Conservation (phyloP, 2,797 vertebrate species). For the Euthynnus affinis region DNA sequence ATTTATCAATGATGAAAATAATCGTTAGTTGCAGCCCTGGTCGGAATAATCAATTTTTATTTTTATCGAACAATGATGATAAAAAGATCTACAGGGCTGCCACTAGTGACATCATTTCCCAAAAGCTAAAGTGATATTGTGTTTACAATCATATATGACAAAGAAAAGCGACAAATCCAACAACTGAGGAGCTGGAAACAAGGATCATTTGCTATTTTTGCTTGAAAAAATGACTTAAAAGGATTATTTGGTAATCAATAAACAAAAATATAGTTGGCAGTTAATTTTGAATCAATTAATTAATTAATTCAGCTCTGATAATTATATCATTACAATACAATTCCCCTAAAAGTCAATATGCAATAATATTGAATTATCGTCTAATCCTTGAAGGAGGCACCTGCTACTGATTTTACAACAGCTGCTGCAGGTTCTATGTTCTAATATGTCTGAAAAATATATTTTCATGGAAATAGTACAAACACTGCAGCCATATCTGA, state of each 20-base stretch:
- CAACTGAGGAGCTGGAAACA: neutral
- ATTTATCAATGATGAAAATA: no score
- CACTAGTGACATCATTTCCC: no score
- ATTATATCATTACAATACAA: neutral
- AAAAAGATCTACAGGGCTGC: no score
- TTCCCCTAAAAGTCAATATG: constrained; percentile 7
- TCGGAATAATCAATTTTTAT: neutral
- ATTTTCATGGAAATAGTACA: constrained; percentile 3
- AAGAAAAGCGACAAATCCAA: neutral
- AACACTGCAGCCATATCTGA: constrained; percentile 9
- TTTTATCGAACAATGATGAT: neutral
- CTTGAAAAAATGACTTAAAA: no score
- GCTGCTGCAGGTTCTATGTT: neutral
- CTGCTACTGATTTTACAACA: neutral
- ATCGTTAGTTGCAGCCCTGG: no score
- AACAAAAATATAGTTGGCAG: no score
- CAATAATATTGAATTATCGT: neutral
- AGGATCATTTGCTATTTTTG: neutral
- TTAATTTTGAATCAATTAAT: neutral
- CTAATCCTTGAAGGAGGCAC: neutral
- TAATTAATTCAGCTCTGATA: neutral
- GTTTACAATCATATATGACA: neutral
- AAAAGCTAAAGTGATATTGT: no score
- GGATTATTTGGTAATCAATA: no score
- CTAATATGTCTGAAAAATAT: neutral